phyloP scores from a whole-genome alignment of 2,113 vertebrate genomes.

The Apus apus region DNA sequence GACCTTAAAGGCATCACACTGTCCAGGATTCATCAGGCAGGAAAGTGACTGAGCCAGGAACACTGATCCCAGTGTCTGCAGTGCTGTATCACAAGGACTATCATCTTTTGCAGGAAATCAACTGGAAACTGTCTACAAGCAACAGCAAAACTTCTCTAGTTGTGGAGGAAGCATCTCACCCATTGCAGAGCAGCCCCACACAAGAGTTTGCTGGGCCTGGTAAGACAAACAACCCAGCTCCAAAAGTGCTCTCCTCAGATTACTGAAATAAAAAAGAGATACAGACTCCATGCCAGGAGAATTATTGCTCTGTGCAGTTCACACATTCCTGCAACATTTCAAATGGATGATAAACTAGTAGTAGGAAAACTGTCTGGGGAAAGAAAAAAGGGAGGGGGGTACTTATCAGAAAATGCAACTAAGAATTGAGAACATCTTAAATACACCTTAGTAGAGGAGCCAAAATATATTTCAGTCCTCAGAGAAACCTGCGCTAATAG shows the following conservation, averaged over 20 bases:
- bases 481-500: not conserved
- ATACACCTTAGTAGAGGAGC: not conserved
- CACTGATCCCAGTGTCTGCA: not conserved
- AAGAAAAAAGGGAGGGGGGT: not conserved
- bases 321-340: not conserved
- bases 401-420: not conserved
- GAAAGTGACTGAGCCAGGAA: not conserved
- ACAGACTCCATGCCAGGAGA: not conserved
- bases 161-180: not conserved
- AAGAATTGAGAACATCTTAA: conserved; percentile 12
- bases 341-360: not conserved
- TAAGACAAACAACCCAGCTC: not conserved
- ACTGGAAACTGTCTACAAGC: not conserved
- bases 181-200: fast-evolving
- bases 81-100: not conserved
- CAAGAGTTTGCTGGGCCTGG: not conserved
- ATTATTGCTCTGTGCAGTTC: not conserved
- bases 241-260: not conserved
- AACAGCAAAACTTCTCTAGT: not conserved
- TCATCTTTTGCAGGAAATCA: not conserved
- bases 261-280: not conserved
- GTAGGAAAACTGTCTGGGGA: not conserved
- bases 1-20: not conserved
- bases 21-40: not conserved
- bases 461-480: not conserved